Evolutionary conservation across 2,113 vertebrate species (phyloP).

Genomic region (Prinia subflava): DNA sequence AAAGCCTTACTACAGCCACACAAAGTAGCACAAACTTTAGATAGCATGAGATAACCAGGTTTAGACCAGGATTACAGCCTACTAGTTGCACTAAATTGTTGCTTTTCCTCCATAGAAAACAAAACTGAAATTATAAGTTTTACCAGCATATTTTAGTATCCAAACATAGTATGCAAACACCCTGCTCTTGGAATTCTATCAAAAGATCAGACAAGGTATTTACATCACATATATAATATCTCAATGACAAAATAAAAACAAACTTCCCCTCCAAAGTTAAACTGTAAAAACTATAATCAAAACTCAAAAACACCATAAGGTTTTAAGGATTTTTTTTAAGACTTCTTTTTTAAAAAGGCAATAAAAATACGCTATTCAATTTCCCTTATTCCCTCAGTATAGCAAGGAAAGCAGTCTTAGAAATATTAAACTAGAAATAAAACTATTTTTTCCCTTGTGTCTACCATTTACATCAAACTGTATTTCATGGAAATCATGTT

Average conservation of each 20-base stretch:
- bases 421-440: neutral
- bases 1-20: neutral
- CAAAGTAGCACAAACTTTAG: neutral
- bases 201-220: neutral
- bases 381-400: neutral
- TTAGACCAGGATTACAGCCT: neutral
- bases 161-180: neutral
- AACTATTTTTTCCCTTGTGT: neutral
- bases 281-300: neutral
- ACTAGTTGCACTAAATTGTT: neutral
- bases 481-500: neutral
- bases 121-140: neutral
- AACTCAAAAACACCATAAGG: neutral
- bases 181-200: neutral
- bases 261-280: neutral
- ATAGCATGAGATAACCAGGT: neutral
- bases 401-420: neutral
- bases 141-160: neutral
- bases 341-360: neutral
- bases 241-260: neutral
- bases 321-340: neutral
- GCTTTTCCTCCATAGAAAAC: neutral
- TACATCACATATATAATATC: neutral
- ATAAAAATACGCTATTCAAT: neutral
- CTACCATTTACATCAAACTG: neutral